Evolutionary conservation across 2,888 invertebrate genomes (phyloP).

Genomic region (Drosophila hamatofila): DNA sequence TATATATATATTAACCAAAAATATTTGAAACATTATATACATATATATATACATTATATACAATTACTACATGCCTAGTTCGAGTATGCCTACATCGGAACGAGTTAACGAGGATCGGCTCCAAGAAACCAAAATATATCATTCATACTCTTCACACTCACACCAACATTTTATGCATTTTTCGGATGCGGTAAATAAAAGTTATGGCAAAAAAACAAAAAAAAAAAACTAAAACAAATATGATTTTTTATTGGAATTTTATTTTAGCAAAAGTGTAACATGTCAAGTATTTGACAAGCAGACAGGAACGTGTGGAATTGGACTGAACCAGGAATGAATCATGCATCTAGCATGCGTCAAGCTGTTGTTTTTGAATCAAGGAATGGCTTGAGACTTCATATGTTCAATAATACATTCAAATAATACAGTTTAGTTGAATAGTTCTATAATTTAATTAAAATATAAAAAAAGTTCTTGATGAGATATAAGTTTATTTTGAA

Average conservation of each 20-base stretch:
- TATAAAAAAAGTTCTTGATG: too few relatives aligned
- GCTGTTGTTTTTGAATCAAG: too few relatives aligned
- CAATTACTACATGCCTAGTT: conserved; percentile 31
- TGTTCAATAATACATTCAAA: too few relatives aligned
- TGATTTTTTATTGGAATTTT: not conserved
- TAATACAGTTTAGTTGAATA: too few relatives aligned
- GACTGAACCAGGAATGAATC: too few relatives aligned
- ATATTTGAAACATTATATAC: conserved; percentile 45
- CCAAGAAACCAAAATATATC: conserved; percentile 14
- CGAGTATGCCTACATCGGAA: conserved; percentile 11
- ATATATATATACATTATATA: conserved; percentile 33
- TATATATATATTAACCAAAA: conserved; percentile 42
- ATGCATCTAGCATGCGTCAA: too few relatives aligned
- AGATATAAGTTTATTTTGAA: too few relatives aligned
- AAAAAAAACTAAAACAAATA: not conserved
- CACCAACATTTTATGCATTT: conserved; percentile 44
- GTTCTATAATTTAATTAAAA: too few relatives aligned
- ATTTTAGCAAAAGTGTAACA: not conserved
- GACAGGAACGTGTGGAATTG: too few relatives aligned
- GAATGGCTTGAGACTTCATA: too few relatives aligned
- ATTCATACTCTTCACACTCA: conserved; percentile 11
- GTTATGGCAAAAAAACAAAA: conserved; percentile 42
- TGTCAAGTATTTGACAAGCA: not conserved
- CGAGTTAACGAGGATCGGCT: conserved; percentile 12
- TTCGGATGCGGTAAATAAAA: conserved; percentile 56